Evolutionary conservation across 2,888 invertebrate genomes (phyloP).

Genomic region (Malthinus flaveolus): DNA sequence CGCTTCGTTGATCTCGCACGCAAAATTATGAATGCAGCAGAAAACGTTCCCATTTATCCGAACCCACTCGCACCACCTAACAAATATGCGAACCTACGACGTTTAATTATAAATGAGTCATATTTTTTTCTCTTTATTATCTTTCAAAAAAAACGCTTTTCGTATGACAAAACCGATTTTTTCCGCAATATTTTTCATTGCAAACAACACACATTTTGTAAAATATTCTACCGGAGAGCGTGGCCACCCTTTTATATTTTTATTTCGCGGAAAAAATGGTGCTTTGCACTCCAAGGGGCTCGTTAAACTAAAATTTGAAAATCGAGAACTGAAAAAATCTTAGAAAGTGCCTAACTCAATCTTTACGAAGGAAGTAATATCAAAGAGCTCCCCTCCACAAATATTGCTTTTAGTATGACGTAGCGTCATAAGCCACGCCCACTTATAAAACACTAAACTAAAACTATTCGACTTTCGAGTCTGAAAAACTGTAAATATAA

Average conservation of each 20-base stretch:
- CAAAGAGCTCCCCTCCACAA: too few relatives aligned
- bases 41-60: slow-evolving; percentile 34
- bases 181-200: slow-evolving; percentile 9
- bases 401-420: too few relatives aligned
- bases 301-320: too few relatives aligned
- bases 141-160: slow-evolving; percentile 3
- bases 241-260: neutral
- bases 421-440: too few relatives aligned
- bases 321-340: too few relatives aligned
- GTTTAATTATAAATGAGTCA: slow-evolving; percentile 30
- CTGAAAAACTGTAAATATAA: too few relatives aligned
- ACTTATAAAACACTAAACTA: too few relatives aligned
- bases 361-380: too few relatives aligned
- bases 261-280: too few relatives aligned
- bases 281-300: too few relatives aligned
- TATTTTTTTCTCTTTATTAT: slow-evolving; percentile 24
- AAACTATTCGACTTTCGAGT: too few relatives aligned
- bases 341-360: too few relatives aligned
- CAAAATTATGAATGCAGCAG: slow-evolving; percentile 43
- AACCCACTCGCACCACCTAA: slow-evolving; percentile 26
- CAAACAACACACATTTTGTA: neutral
- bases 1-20: slow-evolving; percentile 40
- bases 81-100: slow-evolving; percentile 27
- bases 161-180: slow-evolving; percentile 20
- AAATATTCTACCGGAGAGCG: neutral